These are phyloP conservation scores for Oryzias sinensis DNA, from an alignment of 2,797 vertebrate species.

Conservation along the genomic window DNA sequence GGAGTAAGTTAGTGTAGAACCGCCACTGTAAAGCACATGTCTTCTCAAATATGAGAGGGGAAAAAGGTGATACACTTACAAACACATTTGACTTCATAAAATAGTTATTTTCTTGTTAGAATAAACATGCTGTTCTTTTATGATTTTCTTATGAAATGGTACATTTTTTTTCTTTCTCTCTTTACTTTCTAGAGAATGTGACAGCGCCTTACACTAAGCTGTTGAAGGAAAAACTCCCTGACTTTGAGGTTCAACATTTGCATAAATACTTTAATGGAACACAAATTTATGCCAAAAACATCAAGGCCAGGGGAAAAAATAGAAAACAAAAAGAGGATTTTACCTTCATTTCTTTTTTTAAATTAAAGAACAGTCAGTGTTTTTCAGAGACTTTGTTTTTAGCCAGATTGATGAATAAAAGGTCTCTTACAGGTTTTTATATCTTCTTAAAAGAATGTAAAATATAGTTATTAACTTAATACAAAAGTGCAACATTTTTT, in stretches of 20 bases:
- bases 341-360: too few relatives aligned
- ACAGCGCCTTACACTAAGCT: too few relatives aligned
- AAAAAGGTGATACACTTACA: not conserved
- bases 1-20: too few relatives aligned
- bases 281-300: conserved; percentile 8
- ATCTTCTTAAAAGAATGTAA: not conserved
- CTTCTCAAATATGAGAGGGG: not conserved
- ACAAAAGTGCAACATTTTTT: too few relatives aligned
- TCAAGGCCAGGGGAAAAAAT: not conserved
- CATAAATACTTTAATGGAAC: not conserved
- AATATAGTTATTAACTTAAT: conserved; percentile 9
- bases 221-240: not conserved
- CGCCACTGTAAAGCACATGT: too few relatives aligned
- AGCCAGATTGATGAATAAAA: not conserved
- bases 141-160: too few relatives aligned
- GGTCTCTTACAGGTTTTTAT: conserved; percentile 18
- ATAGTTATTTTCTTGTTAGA: too few relatives aligned
- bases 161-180: too few relatives aligned
- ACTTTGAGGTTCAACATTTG: conserved; percentile 6
- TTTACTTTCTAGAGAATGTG: too few relatives aligned
- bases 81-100: not conserved
- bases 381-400: not conserved
- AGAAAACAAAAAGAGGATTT: not conserved
- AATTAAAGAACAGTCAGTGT: not conserved
- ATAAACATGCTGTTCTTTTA: too few relatives aligned